phyloP scores from a whole-genome alignment of 1,140 invertebrate species.

The Heliconius hewitsoni region DNA sequence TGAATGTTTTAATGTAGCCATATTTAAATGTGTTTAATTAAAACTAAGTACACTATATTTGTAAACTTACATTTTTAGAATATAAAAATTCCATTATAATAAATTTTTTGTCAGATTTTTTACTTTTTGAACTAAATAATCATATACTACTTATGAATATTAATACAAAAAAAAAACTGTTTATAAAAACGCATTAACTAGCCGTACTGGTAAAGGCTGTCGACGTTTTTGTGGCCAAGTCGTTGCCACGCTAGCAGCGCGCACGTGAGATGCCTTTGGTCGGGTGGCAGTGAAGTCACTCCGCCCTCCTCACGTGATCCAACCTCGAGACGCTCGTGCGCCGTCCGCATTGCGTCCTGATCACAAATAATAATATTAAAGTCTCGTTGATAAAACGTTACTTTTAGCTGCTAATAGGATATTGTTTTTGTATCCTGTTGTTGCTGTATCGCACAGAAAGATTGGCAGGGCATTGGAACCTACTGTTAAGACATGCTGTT shows the following conservation, averaged over 20 bases:
- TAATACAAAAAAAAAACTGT: not conserved
- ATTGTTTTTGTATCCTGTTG: not conserved
- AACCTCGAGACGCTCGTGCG: conserved; percentile 46
- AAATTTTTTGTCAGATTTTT: too few species aligned
- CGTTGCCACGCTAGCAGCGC: conserved; percentile 69
- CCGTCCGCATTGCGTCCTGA: conserved; percentile 51
- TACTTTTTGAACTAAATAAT: too few species aligned
- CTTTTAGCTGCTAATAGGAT: not conserved
- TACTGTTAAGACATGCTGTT: too few species aligned
- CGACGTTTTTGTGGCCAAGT: conserved; percentile 56
- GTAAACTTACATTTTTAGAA: not conserved
- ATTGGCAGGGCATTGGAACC: too few species aligned
- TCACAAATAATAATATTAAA: conserved; percentile 23
- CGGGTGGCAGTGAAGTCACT: conserved; percentile 45
- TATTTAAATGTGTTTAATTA: not conserved
- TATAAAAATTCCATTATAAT: not conserved
- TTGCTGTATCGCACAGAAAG: too few species aligned
- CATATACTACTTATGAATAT: too few species aligned
- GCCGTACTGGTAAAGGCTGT: conserved; percentile 62
- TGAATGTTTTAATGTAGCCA: not conserved
- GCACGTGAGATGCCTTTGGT: conserved; percentile 58
- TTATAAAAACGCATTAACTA: not conserved
- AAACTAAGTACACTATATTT: not conserved
- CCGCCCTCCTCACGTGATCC: conserved; percentile 41
- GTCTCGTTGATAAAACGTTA: not conserved